phyloP scores from a whole-genome alignment of 30 jellyfish, hydroid and myxozoan species.

The Hydra vulgaris region DNA sequence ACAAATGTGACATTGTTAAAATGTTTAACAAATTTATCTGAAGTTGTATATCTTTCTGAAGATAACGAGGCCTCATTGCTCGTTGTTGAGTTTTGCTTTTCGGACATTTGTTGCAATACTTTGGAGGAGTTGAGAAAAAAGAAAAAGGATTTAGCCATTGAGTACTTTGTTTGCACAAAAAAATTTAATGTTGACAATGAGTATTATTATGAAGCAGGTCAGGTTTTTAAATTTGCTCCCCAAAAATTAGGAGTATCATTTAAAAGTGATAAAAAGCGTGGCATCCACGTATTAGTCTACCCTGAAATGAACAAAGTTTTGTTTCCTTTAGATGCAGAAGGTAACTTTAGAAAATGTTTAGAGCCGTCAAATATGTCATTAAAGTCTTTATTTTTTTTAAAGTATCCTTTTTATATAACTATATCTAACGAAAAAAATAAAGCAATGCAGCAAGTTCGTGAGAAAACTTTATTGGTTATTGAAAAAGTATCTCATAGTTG shows the following conservation, averaged over 20 bases:
- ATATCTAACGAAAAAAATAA: not conserved
- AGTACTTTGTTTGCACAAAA: slow-evolving; percentile 16
- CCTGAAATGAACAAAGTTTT: slow-evolving; percentile 7
- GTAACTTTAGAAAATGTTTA: slow-evolving; percentile 14
- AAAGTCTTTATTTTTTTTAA: not conserved
- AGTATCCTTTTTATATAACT: slow-evolving; percentile 10
- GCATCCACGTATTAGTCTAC: slow-evolving; percentile 4
- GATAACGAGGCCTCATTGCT: not conserved
- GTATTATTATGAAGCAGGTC: not conserved
- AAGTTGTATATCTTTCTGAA: not conserved
- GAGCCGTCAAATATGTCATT: not conserved
- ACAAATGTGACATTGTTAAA: not conserved
- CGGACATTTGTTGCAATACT: not conserved
- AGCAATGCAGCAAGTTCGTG: too few species aligned
- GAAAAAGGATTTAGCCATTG: not conserved
- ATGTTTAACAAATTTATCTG: not conserved
- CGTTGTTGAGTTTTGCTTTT: not conserved
- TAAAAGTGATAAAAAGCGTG: slow-evolving; percentile 28
- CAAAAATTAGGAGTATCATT: slow-evolving; percentile 5
- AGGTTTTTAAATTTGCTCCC: slow-evolving; percentile 23
- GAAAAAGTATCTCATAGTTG: not conserved
- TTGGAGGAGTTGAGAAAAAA: slow-evolving; percentile 6
- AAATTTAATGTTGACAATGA: not conserved
- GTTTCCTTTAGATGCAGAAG: slow-evolving; percentile 5
- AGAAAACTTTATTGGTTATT: not conserved